phyloP scores from a whole-genome alignment of 2,888 invertebrate species.

The Kryphioiulus occultus region DNA sequence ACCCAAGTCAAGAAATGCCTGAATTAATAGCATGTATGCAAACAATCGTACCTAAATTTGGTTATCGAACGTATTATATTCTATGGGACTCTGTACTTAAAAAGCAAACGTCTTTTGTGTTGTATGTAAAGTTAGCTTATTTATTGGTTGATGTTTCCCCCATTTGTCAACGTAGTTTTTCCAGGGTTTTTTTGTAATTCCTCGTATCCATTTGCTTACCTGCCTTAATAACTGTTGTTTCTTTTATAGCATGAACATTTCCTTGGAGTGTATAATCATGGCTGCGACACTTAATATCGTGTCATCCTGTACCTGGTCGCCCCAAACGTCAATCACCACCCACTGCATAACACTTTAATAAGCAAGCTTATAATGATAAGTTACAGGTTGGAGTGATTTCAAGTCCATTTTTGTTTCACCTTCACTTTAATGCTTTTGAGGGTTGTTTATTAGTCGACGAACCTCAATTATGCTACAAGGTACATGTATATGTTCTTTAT shows the following conservation, averaged over 20 bases:
- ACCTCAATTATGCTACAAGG: background rate
- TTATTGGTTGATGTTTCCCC: background rate
- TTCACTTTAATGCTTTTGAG: background rate
- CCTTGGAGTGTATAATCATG: conserved; percentile 3
- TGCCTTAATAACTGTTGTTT: background rate
- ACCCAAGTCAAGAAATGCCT: no score
- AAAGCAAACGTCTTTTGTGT: no score
- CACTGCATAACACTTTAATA: background rate
- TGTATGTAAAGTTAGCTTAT: background rate
- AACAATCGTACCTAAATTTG: no score
- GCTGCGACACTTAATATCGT: conserved; percentile 9
- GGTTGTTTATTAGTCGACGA: conserved; percentile 14
- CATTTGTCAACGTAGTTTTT: no score
- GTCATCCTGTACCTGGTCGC: background rate
- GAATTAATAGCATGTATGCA: no score
- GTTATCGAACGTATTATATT: no score
- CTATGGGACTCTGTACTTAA: no score
- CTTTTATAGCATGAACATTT: conserved; percentile 22
- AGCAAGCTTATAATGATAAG: background rate
- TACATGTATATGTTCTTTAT: background rate
- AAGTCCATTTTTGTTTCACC: background rate
- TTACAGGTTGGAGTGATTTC: conserved; percentile 3
- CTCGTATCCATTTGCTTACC: background rate
- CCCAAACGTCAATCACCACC: background rate
- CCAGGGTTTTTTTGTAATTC: background rate